Percentiles rank a stretch among this genome's conserved stretches.
Evolutionary conservation across 2,888 invertebrate genomes (phyloP).

Genomic region (Hemicrepidius hirtus): DNA sequence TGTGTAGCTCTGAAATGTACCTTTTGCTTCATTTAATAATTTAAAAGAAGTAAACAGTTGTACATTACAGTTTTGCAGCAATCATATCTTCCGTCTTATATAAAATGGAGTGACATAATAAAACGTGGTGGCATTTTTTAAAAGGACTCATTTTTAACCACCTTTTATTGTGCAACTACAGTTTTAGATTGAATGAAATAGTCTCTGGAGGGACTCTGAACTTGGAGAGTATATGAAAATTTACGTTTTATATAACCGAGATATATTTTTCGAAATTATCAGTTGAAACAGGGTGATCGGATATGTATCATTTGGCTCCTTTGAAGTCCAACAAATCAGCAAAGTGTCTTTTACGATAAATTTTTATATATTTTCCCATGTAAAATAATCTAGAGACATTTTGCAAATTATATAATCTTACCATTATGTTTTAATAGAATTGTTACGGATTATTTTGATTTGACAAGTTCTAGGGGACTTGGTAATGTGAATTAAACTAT

Average conservation of each 20-base stretch:
- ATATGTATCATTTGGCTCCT: constrained; percentile 31
- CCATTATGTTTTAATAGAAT: constrained; percentile 49
- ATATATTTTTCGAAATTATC: constrained; percentile 49
- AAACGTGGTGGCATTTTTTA: constrained; percentile 25
- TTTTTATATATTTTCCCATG: constrained; percentile 51
- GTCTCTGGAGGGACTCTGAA: constrained; percentile 17
- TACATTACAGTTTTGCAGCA: constrained; percentile 32
- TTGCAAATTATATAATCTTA: constrained; percentile 46
- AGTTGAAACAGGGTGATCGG: constrained; percentile 43
- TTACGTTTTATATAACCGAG: constrained; percentile 31
- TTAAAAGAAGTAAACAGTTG: constrained; percentile 2
- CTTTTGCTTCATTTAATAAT: constrained; percentile 23
- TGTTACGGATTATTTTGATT: constrained; percentile 48
- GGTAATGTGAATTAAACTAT: constrained; percentile 68
- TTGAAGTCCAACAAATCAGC: constrained; percentile 32
- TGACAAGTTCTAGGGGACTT: constrained; percentile 54
- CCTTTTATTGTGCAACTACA: constrained; percentile 25
- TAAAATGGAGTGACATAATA: constrained; percentile 40
- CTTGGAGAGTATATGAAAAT: constrained; percentile 48
- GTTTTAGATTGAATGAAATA: constrained; percentile 10
- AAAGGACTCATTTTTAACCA: constrained; percentile 22
- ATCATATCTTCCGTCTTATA: constrained; percentile 41
- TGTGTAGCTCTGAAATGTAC: constrained; percentile 36
- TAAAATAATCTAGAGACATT: constrained; percentile 37
- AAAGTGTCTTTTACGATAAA: constrained; percentile 45